Percentiles rank a stretch among this genome's conserved stretches.
phyloP scores from a whole-genome alignment of 2,888 invertebrate species.

The Lycophotia porphyrea region DNA sequence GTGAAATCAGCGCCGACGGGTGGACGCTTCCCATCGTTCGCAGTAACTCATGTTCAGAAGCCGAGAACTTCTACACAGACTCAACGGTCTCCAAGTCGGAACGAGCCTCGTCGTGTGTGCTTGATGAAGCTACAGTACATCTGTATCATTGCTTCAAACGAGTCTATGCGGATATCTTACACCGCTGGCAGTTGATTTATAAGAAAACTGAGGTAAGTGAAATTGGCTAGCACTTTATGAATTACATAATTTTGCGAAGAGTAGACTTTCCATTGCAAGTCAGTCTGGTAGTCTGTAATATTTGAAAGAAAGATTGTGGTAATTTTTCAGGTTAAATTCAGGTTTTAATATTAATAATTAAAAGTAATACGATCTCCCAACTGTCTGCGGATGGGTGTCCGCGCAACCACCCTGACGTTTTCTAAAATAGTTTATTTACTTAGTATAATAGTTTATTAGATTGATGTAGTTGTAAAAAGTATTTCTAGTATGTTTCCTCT shows the following conservation, averaged over 20 bases:
- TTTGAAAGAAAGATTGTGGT: no score
- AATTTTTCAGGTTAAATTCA: no score
- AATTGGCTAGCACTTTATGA: not conserved
- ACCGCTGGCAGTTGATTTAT: constrained; percentile 95
- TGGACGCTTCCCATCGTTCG: constrained; percentile 94
- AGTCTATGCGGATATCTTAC: constrained; percentile 96
- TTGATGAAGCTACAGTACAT: constrained; percentile 86
- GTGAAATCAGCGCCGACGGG: constrained; percentile 94
- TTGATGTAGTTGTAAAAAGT: no score
- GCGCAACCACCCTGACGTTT: no score
- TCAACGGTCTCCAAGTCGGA: constrained; percentile 82
- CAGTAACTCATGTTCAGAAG: constrained; percentile 97
- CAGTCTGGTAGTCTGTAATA: no score
- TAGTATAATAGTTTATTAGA: no score
- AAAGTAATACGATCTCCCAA: no score
- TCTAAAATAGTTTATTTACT: no score
- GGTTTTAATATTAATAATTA: no score
- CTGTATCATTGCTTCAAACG: constrained; percentile 96
- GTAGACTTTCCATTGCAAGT: no score
- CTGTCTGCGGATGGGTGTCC: no score
- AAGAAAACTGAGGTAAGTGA: constrained; percentile 93
- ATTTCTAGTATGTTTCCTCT: not conserved
- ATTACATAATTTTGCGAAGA: not conserved
- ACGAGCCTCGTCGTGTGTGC: constrained; percentile 80
- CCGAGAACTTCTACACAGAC: constrained; percentile 92